Base-by-base conservation (phyloP, 2,888 invertebrate genomes). In the Pristionchus fissidentatus region DNA sequence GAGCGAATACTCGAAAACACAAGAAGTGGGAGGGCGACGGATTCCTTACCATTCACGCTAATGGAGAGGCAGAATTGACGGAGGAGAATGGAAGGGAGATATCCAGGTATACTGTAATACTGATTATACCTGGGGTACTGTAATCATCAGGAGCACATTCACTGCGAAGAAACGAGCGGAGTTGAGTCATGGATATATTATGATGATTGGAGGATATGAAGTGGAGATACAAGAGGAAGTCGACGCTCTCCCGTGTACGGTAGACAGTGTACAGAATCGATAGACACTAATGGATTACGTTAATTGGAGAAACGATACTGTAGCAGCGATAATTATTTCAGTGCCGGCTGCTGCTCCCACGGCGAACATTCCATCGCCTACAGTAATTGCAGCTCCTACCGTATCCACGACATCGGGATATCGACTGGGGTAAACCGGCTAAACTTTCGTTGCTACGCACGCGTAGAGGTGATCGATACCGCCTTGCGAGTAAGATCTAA, bases 21-120 rank as follows among this genome's bases (percentile, higher is more conserved):
- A 90, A 89, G 86, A 88, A 86, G 26, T 90, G 89, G 89, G 88
- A 89, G 83, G 86, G 86, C 15, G 90, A 90, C 70, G 90, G 90
- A 38, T 60, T 35, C 38, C 83, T 83, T 32, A 35, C 57, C 57
- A 60, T 83, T 13, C 52, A 49, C 57, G 19, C 73, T 35, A 83
- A 70, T 22, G 83, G 83, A 52, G 83, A 83, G 29, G 8, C 35
- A 10, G 70, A 52, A 38, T 26, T 83, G 43, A 52, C 26, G 4
- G 83, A 83, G 73, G 83, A 83, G 52, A 32, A 29, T 26, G 83
- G 83, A n/a, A n/a, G 83, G 70, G 83, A 83, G 55, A 49, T 83
- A 0, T 7, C 70, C 22, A 70, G 83, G 83, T 83, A 13, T 62
- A 81, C 77, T 5, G 77, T 77, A 49, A 3, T 10, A 46, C 2